A percentile compares a stretch with the other conserved stretches of the same genome.
Evolutionary conservation across 1,140 invertebrate species (phyloP).

Genomic region (Drosophila truncata): DNA sequence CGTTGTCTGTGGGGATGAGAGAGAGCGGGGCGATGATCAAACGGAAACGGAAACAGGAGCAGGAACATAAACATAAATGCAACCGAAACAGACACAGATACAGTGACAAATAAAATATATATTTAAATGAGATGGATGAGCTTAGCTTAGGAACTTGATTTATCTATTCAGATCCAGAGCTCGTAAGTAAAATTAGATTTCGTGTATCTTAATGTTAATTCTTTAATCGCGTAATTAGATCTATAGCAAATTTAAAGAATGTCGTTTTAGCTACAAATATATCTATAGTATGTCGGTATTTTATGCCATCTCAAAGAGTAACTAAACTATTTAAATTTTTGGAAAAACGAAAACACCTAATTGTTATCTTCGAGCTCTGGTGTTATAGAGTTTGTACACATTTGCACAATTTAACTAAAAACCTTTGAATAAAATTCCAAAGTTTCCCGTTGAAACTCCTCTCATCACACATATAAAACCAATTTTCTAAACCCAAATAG

Average conservation of each 20-base stretch:
- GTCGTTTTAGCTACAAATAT: too few relatives aligned
- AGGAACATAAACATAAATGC: slow-evolving; percentile 55
- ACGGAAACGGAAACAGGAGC: slow-evolving; percentile 57
- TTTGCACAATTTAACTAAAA: not conserved
- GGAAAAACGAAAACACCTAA: too few relatives aligned
- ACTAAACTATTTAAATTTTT: too few relatives aligned
- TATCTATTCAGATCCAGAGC: not conserved
- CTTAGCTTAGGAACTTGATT: not conserved
- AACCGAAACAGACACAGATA: slow-evolving; percentile 39
- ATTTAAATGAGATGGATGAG: slow-evolving; percentile 54
- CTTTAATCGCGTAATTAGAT: not conserved
- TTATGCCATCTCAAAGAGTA: too few relatives aligned
- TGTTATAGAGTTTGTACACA: not conserved
- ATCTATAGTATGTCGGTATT: too few relatives aligned
- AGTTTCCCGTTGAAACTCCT: not conserved
- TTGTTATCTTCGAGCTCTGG: not conserved
- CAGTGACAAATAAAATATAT: slow-evolving; percentile 22
- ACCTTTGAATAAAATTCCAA: not conserved
- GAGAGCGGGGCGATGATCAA: slow-evolving; percentile 65
- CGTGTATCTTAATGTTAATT: not conserved
- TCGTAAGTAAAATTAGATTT: not conserved
- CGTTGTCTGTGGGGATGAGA: slow-evolving; percentile 79
- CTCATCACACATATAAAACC: not conserved
- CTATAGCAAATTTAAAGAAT: too few relatives aligned
- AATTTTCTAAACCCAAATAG: not conserved